Evolutionary conservation across 2,797 vertebrate genomes (phyloP).

Genomic region (Simalia tracyae): DNA sequence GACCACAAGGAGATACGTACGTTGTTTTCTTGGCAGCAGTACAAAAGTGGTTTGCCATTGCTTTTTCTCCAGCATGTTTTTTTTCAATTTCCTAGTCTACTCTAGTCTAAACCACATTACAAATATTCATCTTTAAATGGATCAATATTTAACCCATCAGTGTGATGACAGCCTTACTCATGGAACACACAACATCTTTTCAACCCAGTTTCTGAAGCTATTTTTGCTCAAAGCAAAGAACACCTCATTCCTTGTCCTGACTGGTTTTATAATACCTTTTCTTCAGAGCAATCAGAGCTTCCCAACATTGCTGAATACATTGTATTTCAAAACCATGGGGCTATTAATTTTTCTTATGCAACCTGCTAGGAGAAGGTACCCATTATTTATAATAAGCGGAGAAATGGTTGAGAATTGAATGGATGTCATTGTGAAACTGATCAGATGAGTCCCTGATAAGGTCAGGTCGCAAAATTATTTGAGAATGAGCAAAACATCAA

Average conservation of each 20-base stretch:
- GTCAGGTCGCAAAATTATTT: not conserved
- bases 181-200: not conserved
- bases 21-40: not conserved
- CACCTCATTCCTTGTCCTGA: not conserved
- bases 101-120: not conserved
- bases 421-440: not conserved
- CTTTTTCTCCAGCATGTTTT: not conserved
- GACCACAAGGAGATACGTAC: not conserved
- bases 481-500: not conserved
- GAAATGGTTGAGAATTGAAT: not conserved
- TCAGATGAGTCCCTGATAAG: not conserved
- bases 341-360: not conserved
- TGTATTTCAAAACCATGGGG: not conserved
- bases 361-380: not conserved
- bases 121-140: not conserved
- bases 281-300: not conserved
- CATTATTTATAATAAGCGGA: not conserved
- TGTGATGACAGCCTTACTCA: not conserved
- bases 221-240: not conserved
- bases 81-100: not conserved
- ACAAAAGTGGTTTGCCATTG: not conserved
- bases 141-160: not conserved
- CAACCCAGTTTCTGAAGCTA: not conserved
- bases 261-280: not conserved
- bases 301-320: not conserved